Base-by-base conservation (phyloP, 2,113 vertebrate genomes). In the Ammospiza nelsoni region DNA sequence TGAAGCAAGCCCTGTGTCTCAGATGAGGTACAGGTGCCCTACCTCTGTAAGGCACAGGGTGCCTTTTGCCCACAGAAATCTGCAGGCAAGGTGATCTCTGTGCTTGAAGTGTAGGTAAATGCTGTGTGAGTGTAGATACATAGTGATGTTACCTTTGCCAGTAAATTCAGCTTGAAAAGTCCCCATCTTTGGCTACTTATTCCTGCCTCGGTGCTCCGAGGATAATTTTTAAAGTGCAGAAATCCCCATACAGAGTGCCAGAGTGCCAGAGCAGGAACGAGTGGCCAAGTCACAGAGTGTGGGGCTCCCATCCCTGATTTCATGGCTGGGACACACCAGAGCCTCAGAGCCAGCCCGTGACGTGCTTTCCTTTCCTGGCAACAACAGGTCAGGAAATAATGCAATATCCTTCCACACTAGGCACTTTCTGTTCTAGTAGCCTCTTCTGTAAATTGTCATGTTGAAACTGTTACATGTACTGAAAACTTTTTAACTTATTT, bases 341-440 rank as follows among this genome's bases (percentile, higher is more conserved):
- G 51, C 85, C 80, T n/a, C 21, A 48, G 76, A 90, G 86, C 41
- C 85, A 95, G 28, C 48, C 12, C 0, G 0, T 92, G 85, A 92
- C 44, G 17, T n/a, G 66, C 59, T 76, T 89, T 81, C 55, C 52
- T 93, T 95, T 88, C 82, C 91, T 86, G 79, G 85, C 87, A 89
- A 84, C 48, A 90, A 3, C n/a, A 68, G 27, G 19, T 59, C 89
- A 95, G 93, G 90, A 95, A 95, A 95, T 92, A 91, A 83, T 39
- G 88, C 71, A 92, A 73, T 94, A 83, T 92, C 95, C 88, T 96
- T 74, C 82, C 78, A 83, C 65, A 18, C 52, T 21, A 37, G 91
- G 75, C 78, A 80, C 51, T 82, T 95, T 77, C 67, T 74, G 6
- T 69, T 94, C 88, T 85, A 2, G 69, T n/a, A n/a, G 31, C 25